Percentiles rank a stretch among this genome's conserved stretches.
Conservation (phyloP, 2,113 vertebrate genomes). For the Triplophysa dalaica region DNA sequence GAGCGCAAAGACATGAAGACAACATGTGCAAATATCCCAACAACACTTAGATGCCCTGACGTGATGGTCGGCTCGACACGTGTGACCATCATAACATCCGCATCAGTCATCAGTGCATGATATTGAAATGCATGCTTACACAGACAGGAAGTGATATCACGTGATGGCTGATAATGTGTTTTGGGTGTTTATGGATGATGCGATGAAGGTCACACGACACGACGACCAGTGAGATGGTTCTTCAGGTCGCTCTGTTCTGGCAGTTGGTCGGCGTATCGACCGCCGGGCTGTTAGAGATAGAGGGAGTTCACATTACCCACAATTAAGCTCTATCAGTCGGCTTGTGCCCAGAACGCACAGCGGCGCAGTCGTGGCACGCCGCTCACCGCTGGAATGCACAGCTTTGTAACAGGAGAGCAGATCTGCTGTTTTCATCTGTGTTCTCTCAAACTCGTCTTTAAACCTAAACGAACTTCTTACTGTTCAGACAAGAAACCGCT, state of each 20-base stretch:
- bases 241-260: constrained; percentile 44
- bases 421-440: not conserved
- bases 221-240: constrained; percentile 46
- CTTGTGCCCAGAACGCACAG: constrained; percentile 52
- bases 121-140: not conserved
- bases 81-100: not conserved
- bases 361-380: constrained; percentile 42
- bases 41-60: constrained; percentile 40
- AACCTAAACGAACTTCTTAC: constrained; percentile 27
- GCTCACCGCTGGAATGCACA: constrained; percentile 1
- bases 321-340: constrained; percentile 65
- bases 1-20: constrained; percentile 37
- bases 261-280: constrained; percentile 57
- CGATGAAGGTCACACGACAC: constrained; percentile 29
- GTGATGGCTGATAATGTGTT: not conserved
- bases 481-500: not conserved
- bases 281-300: constrained; percentile 60
- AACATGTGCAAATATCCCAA: constrained; percentile 66
- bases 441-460: constrained; percentile 15
- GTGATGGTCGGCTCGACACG: not conserved
- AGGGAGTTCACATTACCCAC: constrained; percentile 64
- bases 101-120: not conserved
- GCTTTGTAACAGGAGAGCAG: constrained; percentile 36
- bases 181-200: not conserved
- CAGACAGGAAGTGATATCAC: not conserved